Conservation (phyloP, 2,797 vertebrate genomes). For the Masticophis lateralis region DNA sequence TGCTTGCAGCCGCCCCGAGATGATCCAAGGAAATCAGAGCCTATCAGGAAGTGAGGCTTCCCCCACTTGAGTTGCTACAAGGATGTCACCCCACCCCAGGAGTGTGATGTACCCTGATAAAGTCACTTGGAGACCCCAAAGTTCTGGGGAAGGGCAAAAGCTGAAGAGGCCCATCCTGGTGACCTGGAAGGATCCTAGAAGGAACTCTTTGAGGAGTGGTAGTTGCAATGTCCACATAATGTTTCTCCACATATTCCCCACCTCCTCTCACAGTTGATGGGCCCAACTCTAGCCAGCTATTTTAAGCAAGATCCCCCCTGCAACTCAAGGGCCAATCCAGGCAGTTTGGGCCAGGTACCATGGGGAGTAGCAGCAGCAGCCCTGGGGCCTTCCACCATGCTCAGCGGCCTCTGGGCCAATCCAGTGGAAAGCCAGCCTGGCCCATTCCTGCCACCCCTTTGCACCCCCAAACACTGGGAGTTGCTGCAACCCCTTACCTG, state of each 20-base stretch:
- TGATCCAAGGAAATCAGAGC: no score
- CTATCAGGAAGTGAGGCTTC: not conserved
- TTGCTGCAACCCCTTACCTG: slow-evolving; percentile 72
- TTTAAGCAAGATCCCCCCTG: not conserved
- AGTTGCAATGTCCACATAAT: not conserved
- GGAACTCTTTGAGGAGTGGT: not conserved
- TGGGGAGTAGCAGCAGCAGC: not conserved
- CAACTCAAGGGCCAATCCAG: not conserved
- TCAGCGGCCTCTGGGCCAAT: not conserved
- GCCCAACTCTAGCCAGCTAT: not conserved
- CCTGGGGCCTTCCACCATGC: no score
- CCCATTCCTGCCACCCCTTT: no score
- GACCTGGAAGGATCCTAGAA: not conserved
- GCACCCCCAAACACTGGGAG: not conserved
- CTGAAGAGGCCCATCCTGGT: not conserved
- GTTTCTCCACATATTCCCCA: not conserved
- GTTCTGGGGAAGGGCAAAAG: no score
- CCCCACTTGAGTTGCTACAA: not conserved
- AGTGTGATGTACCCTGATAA: no score
- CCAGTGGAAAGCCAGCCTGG: fast-evolving
- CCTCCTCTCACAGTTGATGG: fast-evolving
- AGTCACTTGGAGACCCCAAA: not conserved
- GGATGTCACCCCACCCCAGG: not conserved
- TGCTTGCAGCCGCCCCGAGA: not conserved
- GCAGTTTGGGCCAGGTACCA: not conserved